Evolutionary conservation across 1,140 invertebrate genomes (phyloP).

Genomic region (Varroa destructor): DNA sequence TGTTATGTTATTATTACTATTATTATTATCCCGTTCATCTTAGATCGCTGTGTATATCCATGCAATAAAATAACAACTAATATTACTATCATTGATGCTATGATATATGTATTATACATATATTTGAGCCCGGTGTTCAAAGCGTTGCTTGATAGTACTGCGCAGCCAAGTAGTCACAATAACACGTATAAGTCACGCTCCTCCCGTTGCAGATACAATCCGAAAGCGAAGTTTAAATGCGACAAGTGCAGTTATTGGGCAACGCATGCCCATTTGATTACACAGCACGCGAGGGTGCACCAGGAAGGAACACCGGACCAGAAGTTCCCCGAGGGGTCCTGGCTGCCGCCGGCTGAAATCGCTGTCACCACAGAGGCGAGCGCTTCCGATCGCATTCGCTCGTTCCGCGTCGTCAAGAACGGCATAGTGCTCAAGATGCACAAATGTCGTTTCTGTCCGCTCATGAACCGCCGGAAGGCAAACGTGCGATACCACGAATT

Average conservation of each 20-base stretch:
- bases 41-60: too few species aligned
- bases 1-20: too few species aligned
- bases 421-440: slow-evolving; percentile 65
- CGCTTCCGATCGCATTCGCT: slow-evolving; percentile 44
- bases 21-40: too few species aligned
- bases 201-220: slow-evolving; percentile 30
- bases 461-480: slow-evolving; percentile 54
- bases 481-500: slow-evolving; percentile 72
- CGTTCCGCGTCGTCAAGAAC: slow-evolving; percentile 56
- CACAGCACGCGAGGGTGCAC: slow-evolving; percentile 63
- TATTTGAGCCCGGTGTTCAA: too few species aligned
- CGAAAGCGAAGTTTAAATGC: slow-evolving; percentile 56
- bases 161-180: too few species aligned
- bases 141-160: too few species aligned
- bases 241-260: slow-evolving; percentile 66
- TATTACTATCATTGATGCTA: too few species aligned
- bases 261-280: slow-evolving; percentile 58
- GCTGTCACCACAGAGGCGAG: slow-evolving; percentile 31
- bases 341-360: slow-evolving; percentile 33
- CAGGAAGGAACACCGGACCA: slow-evolving; percentile 42
- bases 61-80: too few species aligned
- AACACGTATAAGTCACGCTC: not conserved
- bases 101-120: too few species aligned
- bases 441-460: slow-evolving; percentile 68
- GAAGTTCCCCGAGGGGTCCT: slow-evolving; percentile 6